These are phyloP conservation scores for Mustela nigripes DNA, from an alignment of 2,113 vertebrate species.

Conservation along the genomic window DNA sequence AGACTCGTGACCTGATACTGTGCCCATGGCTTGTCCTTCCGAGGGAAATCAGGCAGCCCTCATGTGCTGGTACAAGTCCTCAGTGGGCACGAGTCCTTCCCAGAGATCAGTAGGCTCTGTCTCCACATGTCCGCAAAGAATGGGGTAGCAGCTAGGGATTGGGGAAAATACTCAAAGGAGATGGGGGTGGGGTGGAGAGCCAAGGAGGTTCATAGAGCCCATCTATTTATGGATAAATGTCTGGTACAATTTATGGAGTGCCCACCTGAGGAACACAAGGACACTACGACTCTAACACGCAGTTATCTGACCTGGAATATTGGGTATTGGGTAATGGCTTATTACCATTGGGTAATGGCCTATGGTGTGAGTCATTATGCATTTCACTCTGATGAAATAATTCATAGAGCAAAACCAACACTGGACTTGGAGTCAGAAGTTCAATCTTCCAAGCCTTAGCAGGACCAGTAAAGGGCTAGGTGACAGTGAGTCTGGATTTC, in stretches of 20 bases:
- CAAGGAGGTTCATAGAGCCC: not conserved
- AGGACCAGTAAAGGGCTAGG: not conserved
- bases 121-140: not conserved
- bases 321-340: not conserved
- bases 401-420: not conserved
- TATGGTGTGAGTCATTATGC: not conserved
- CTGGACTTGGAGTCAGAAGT: not conserved
- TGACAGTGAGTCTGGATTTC: not conserved
- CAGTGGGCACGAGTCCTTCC: not conserved
- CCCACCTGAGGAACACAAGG: not conserved
- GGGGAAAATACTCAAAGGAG: not conserved
- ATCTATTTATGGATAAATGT: not conserved
- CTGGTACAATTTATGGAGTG: not conserved
- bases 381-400: not conserved
- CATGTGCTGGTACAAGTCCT: no score
- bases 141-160: not conserved
- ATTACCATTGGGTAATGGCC: not conserved
- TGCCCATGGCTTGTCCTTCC: accelerated
- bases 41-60: not conserved
- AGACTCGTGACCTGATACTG: not conserved
- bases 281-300: not conserved
- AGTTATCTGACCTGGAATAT: not conserved
- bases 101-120: not conserved
- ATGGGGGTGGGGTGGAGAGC: accelerated
- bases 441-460: not conserved